Evolutionary conservation across 92 coral and sea anemone species (phyloP).

Genomic region (Porites cylindrica): DNA sequence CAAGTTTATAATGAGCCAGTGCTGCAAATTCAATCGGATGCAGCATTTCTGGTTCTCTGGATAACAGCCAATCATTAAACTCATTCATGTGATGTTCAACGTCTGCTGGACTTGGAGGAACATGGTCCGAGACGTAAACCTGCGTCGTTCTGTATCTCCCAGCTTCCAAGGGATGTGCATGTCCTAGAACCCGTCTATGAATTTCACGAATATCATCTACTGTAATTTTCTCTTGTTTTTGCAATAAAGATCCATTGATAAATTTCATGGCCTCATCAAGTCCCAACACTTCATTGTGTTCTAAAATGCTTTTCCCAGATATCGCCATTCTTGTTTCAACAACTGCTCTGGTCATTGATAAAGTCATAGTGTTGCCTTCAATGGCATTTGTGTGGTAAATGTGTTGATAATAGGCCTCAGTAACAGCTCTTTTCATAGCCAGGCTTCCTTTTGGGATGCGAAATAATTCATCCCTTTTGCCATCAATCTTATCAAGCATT

Average conservation of each 20-base stretch:
- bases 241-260: constrained; percentile 87
- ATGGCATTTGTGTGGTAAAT: constrained; percentile 97
- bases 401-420: constrained; percentile 97
- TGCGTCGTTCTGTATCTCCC: constrained; percentile 89
- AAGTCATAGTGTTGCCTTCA: constrained; percentile 99
- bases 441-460: constrained; percentile 87
- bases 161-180: constrained; percentile 96
- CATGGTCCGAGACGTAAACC: constrained; percentile 93
- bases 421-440: constrained; percentile 90
- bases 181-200: constrained; percentile 91
- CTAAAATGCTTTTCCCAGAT: constrained; percentile 92
- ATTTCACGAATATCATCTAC: constrained; percentile 83
- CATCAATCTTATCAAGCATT: constrained; percentile 89
- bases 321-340: constrained; percentile 98
- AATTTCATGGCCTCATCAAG: constrained; percentile 96
- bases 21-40: constrained; percentile 98
- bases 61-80: constrained; percentile 86
- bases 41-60: constrained; percentile 76
- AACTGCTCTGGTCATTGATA: constrained; percentile 96
- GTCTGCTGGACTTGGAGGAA: constrained; percentile 94
- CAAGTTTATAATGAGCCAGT: constrained; percentile 95
- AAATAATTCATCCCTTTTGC: constrained; percentile 84
- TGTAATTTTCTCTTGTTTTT: constrained; percentile 75
- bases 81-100: constrained; percentile 87
- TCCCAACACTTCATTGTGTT: constrained; percentile 96